Base-by-base conservation (phyloP, 2,113 vertebrate species). In the Heterotis niloticus region DNA sequence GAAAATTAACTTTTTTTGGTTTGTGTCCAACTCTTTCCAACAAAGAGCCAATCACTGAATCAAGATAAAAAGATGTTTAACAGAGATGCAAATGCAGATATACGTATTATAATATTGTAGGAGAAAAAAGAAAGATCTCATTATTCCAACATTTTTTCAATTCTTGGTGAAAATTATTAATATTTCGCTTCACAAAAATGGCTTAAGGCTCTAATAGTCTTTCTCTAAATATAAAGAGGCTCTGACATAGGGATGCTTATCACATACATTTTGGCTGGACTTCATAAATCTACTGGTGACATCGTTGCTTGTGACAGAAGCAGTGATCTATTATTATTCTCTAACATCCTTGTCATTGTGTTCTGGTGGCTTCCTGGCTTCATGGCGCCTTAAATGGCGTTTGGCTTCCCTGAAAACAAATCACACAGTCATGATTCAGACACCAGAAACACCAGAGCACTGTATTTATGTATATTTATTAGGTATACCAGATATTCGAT, bases 1-100 rank as follows among this genome's bases (percentile, higher is more conserved):
- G 23, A 54, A 24, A 7, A 74, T 74, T 51, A 51, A 57, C 57
- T 74, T 72, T 13, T 72, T 2, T 57, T 59, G 17, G 71, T 57
- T 73, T 24, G 71, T 73, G 71, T 28, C 71, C 12, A 74, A 26
- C n/a, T 24, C 54, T 23, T 57, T 57, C 57, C 34, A 74, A 74
- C n/a, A 74, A 24, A 26, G 54, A 74, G n/a, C 34, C 34, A 56
- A 26, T 74, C 54, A 59, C 56, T 56, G 44, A 56, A 57, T n/a
- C 52, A 16, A n/a, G 51, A 52, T 16, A 11, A 57, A 73, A 26
- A 16, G n/a, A 24, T 13, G 13, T 59, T 74, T 24, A 16, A 14
- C n/a, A 28, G 5, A 28, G 54, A 57, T 52, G 69, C 69, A 72
- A 14, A 52, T 51, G 29, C 44, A 72, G 12, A 44, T 44, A 44